Evolutionary conservation across 2,888 invertebrate species (phyloP).

Genomic region (Osedax frankpressi): DNA sequence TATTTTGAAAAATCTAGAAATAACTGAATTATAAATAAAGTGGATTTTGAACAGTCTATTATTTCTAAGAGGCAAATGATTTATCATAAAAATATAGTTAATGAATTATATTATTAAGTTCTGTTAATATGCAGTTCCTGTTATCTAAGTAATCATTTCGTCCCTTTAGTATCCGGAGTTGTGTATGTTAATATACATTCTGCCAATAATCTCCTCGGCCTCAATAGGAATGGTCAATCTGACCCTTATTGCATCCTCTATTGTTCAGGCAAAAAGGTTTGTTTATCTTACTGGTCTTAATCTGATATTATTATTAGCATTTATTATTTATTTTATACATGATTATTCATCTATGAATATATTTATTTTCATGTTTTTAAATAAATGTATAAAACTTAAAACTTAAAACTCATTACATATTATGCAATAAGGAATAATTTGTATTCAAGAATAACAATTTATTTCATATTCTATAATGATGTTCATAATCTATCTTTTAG

Average conservation of each 20-base stretch:
- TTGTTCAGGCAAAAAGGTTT: constrained; percentile 50
- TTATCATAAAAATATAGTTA: background rate
- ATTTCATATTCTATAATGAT: no score
- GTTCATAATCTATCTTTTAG: constrained; percentile 33
- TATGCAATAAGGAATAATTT: no score
- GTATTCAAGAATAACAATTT: no score
- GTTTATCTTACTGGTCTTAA: no score
- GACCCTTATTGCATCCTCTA: constrained; percentile 53
- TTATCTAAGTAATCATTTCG: background rate
- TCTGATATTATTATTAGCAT: no score
- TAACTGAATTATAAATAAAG: no score
- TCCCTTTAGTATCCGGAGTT: constrained; percentile 37
- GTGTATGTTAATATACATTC: constrained; percentile 50
- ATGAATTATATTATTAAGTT: background rate
- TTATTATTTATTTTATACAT: no score
- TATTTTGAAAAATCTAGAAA: no score
- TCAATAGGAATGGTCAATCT: constrained; percentile 46
- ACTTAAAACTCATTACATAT: no score
- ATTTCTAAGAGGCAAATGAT: background rate
- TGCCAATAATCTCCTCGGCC: constrained; percentile 47
- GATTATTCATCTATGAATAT: no score
- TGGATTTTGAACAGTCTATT: background rate
- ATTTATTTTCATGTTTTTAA: no score
- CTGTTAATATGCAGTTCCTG: background rate
- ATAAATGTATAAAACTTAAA: no score